Percentiles rank a stretch among this genome's conserved stretches.
Evolutionary conservation across 2,797 vertebrate species (phyloP).

Genomic region (Ceyx erithaca): DNA sequence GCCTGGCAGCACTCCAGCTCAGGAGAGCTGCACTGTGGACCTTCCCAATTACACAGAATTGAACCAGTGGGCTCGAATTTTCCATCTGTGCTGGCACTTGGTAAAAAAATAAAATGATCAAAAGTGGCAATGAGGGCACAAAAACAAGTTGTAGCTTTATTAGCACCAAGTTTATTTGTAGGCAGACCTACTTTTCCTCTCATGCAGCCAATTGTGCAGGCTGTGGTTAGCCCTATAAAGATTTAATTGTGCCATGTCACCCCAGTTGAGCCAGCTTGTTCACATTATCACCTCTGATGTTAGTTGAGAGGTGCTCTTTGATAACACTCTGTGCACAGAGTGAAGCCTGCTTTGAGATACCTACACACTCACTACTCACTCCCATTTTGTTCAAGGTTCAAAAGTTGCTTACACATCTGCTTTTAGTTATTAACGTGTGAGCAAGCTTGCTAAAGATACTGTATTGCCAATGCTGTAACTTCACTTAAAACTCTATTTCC

Average conservation of each 20-base stretch:
- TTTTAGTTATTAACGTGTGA: neutral
- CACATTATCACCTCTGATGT: constrained; percentile 33
- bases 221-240: constrained; percentile 8
- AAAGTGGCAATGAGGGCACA: neutral
- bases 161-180: neutral
- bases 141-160: neutral
- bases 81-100: neutral
- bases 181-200: neutral
- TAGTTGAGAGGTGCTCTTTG: constrained; percentile 10
- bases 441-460: neutral
- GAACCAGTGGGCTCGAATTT: neutral
- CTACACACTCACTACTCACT: neutral
- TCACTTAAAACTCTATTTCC: constrained; percentile 1
- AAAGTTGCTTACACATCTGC: neutral
- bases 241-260: neutral
- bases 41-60: neutral
- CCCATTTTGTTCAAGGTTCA: neutral
- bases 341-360: neutral
- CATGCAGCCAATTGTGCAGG: constrained; percentile 3
- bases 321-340: neutral
- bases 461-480: neutral
- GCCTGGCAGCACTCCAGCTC: neutral
- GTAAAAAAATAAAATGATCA: neutral
- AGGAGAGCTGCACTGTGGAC: neutral
- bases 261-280: neutral